These are phyloP conservation scores for Helobdella robusta DNA, from an alignment of 2,888 invertebrate genomes.

Conservation along the genomic window DNA sequence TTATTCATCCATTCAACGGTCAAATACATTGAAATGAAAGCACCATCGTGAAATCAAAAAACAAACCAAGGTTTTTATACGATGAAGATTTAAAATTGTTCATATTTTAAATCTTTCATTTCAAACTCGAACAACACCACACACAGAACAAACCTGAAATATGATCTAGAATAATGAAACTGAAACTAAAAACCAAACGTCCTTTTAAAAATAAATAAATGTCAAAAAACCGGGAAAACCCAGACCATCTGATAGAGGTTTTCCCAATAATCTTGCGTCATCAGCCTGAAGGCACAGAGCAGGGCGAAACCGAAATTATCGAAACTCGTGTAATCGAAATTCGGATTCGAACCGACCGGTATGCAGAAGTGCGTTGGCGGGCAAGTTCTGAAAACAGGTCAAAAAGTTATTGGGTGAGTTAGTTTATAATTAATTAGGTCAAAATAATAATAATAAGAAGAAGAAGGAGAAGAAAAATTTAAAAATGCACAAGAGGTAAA, in stretches of 20 bases:
- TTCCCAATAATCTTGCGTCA: slow-evolving; percentile 99
- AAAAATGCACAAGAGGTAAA: background rate
- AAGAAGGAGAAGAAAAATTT: background rate
- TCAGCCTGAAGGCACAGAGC: slow-evolving; percentile 88
- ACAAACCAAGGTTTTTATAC: background rate
- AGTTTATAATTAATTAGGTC: too few relatives aligned
- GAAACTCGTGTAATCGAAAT: slow-evolving; percentile 93
- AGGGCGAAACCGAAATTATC: slow-evolving; percentile 96
- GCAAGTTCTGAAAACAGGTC: too few relatives aligned
- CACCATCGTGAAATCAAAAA: too few relatives aligned
- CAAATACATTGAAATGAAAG: too few relatives aligned
- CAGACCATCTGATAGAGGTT: slow-evolving; percentile 86
- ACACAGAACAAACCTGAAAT: background rate
- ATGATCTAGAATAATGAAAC: background rate
- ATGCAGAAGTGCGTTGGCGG: slow-evolving; percentile 69
- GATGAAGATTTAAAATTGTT: background rate
- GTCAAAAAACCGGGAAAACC: background rate
- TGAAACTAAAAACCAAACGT: too few relatives aligned
- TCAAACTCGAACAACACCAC: background rate
- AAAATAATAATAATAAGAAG: too few relatives aligned
- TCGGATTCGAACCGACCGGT: slow-evolving; percentile 83
- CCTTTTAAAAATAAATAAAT: background rate
- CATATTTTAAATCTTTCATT: background rate
- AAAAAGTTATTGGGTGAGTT: too few relatives aligned
- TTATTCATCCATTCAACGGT: too few relatives aligned